Percentiles rank a stretch among this genome's conserved stretches.
Conservation (phyloP, 1,140 invertebrate genomes). For the Apocrypta bakeri region DNA sequence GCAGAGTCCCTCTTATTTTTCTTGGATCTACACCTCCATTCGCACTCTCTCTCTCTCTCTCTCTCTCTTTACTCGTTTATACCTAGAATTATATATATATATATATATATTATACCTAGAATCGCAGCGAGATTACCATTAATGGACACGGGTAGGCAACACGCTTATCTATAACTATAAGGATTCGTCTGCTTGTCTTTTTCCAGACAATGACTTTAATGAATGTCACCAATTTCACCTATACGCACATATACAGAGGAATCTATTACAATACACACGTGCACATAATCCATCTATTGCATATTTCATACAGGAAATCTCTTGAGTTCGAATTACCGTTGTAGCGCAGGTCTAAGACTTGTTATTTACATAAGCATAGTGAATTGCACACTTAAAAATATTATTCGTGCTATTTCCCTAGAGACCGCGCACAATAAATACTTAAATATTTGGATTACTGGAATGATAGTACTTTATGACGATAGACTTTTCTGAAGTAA, state of each 20-base stretch:
- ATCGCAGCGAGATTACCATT: background rate
- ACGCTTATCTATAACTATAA: constrained; percentile 35
- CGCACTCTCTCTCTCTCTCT: too few species aligned
- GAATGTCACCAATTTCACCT: background rate
- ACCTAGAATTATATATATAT: background rate
- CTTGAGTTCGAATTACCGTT: too few species aligned
- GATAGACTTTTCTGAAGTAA: too few species aligned
- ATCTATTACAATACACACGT: background rate
- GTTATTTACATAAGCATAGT: too few species aligned
- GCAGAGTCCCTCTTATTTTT: background rate
- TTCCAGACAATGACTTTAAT: too few species aligned
- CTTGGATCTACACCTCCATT: background rate
- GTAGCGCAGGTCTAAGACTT: too few species aligned
- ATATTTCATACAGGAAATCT: too few species aligned
- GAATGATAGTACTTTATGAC: too few species aligned
- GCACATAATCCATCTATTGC: too few species aligned
- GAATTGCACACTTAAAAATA: background rate
- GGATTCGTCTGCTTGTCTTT: too few species aligned
- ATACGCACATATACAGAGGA: background rate
- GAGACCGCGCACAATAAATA: background rate
- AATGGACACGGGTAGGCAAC: background rate
- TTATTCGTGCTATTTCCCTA: background rate
- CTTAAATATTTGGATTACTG: too few species aligned
- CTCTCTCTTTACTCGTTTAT: too few species aligned
- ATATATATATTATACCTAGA: background rate